Evolutionary conservation across 2,113 vertebrate species (phyloP).

Genomic region (Dryoscopus gambensis): DNA sequence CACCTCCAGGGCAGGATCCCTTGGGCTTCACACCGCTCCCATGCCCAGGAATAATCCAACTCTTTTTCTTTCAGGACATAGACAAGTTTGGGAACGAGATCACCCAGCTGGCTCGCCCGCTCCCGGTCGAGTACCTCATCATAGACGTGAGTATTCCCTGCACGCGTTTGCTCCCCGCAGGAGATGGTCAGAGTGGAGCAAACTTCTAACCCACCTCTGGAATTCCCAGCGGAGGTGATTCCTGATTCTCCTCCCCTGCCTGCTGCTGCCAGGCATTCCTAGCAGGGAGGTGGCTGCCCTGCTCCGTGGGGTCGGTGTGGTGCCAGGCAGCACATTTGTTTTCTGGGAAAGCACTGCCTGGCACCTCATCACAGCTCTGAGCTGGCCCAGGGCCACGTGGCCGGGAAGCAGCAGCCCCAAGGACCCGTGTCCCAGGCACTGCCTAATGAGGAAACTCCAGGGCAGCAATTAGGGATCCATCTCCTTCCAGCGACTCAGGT

Average conservation of each 20-base stretch:
- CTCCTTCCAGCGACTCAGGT: constrained; percentile 7
- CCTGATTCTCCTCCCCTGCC: background rate
- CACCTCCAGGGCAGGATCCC: background rate
- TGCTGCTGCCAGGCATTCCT: background rate
- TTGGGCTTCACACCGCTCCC: background rate
- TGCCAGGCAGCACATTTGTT: background rate
- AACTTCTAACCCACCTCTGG: background rate
- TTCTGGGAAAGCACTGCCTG: background rate
- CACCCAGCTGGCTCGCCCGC: constrained; percentile 92
- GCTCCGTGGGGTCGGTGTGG: background rate
- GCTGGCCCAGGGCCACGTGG: background rate
- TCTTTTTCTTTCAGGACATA: constrained; percentile 81
- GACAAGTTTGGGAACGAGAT: constrained; percentile 99
- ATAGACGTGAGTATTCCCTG: constrained; percentile 86
- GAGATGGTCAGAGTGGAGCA: background rate
- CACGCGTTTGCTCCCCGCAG: background rate
- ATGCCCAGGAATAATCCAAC: background rate
- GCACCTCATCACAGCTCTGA: background rate
- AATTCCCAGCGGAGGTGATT: background rate
- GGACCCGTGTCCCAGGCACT: background rate
- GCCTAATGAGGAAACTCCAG: background rate
- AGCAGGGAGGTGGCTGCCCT: background rate
- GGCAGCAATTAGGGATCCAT: background rate
- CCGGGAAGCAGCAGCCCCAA: background rate
- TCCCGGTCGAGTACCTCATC: constrained; percentile 97